These are phyloP conservation scores for Nomada fucata DNA, from an alignment of 2,888 invertebrate genomes.

Conservation along the genomic window DNA sequence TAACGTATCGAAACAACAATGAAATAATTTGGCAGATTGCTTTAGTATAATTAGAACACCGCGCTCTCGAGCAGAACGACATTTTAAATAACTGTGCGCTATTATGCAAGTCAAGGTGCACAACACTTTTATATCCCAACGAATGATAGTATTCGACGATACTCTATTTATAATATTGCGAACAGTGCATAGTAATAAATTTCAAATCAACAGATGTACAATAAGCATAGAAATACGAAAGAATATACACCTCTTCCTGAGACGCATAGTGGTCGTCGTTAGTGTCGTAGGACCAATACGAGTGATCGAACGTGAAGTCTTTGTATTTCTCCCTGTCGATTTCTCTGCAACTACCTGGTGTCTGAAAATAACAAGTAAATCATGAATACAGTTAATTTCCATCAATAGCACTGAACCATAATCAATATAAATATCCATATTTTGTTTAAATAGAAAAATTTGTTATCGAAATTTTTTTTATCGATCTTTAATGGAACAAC, in stretches of 20 bases:
- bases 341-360: constrained; percentile 86
- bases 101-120: background rate
- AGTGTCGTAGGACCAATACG: constrained; percentile 93
- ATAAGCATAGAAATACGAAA: background rate
- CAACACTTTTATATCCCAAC: background rate
- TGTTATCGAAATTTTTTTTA: background rate
- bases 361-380: constrained; percentile 71
- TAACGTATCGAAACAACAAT: background rate
- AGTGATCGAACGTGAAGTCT: constrained; percentile 95
- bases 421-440: background rate
- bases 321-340: constrained; percentile 89
- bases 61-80: no score
- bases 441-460: background rate
- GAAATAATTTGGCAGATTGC: background rate
- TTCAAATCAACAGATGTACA: background rate
- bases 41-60: background rate
- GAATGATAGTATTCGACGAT: background rate
- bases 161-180: background rate
- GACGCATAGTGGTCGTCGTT: constrained; percentile 90
- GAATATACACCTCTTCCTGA: constrained; percentile 89
- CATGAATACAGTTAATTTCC: constrained; percentile 7
- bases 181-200: no score
- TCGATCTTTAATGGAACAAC: background rate
- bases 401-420: background rate
- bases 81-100: background rate